These are phyloP conservation scores for Scolopax mira DNA, from an alignment of 2,113 vertebrate species.

Conservation along the genomic window DNA sequence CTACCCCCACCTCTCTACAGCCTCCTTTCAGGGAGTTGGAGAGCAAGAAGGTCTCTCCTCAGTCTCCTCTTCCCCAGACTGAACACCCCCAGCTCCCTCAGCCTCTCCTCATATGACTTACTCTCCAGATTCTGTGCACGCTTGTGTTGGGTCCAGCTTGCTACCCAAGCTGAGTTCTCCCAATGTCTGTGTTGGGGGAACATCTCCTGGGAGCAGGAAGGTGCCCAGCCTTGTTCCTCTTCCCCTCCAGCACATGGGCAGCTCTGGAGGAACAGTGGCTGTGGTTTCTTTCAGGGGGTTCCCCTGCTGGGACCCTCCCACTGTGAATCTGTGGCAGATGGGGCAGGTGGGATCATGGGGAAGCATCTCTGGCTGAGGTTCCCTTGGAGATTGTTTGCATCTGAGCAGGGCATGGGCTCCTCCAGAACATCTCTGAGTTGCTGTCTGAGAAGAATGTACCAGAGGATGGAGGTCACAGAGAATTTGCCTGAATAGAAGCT, in stretches of 20 bases:
- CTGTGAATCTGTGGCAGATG: neutral
- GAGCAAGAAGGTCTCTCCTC: no score
- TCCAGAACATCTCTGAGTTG: accelerated
- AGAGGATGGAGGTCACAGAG: neutral
- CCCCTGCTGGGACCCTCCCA: neutral
- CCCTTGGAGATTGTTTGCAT: neutral
- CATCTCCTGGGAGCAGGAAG: neutral
- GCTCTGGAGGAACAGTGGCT: neutral
- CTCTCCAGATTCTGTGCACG: accelerated
- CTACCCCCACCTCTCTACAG: no score
- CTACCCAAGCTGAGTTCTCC: neutral
- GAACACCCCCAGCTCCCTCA: no score
- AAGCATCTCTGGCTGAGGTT: neutral
- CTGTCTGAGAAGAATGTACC: neutral
- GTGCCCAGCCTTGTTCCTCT: neutral
- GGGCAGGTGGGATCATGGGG: accelerated
- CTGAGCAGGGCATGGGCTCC: neutral
- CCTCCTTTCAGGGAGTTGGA: no score
- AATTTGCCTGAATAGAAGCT: neutral
- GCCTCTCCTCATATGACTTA: no score
- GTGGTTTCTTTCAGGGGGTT: neutral
- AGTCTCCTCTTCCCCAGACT: no score
- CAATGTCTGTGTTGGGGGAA: neutral
- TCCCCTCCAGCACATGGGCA: neutral
- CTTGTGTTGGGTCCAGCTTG: neutral